Base-by-base conservation (phyloP, 1,140 invertebrate genomes). In the Papilio machaon region DNA sequence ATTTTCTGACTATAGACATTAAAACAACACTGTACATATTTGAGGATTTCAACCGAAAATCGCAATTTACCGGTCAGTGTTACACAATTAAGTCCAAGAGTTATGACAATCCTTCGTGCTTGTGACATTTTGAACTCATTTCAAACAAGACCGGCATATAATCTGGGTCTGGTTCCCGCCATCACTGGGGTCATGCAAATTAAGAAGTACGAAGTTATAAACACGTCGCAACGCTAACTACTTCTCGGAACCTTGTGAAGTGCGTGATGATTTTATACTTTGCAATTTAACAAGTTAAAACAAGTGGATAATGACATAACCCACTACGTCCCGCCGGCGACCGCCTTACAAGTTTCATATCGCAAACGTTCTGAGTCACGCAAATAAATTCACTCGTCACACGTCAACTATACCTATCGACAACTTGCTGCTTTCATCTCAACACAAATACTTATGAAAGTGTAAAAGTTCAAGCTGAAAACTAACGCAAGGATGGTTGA, bases 241-340 rank as follows among this genome's bases (percentile, higher is more conserved):
- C 73, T 85, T 80, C 82, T 81, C 64, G 74, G 84, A 82, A 85
- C 30, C 73, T 82, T 80, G 38, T 47, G 70, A 35, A 73, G 73
- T 82, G 79, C 80, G 80, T 83, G 83, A 82, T 84, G 79, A 81
- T 81, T 54, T 77, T 80, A 82, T 84, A 81, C 75, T 82, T 81
- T 83, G 82, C 83, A 86, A 85, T 85, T 83, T 85, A 85, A 82
- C 87, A 88, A 86, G 85, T 90, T 82, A 60, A 67, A 86, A 87
- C 87, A 90, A 90, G 85, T 89, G 85, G 85, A 86, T 88, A 90
- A 91, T 90, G 90, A 92, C 87, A 91, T 92, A 92, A 92, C 91
- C 84, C 85, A 83, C 83, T 23, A 13, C 23, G 23, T 23, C 23
- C 64, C 64, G 64, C 64, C 64, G 64, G 23, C 64, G 64, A 35